Conservation (phyloP, 1,140 invertebrate genomes). For the Melanaphis sacchari region DNA sequence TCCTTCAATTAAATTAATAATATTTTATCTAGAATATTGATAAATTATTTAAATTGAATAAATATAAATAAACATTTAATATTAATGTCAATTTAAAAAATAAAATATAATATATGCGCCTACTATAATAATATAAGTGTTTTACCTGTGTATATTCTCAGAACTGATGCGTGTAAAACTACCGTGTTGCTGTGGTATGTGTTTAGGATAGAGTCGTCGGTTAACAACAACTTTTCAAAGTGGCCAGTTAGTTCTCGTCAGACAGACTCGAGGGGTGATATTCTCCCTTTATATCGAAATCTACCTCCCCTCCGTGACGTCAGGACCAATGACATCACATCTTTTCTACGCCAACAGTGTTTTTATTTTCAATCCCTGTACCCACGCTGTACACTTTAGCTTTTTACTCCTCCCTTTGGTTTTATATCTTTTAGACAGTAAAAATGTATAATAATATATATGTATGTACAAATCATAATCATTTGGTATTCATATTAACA, state of each 20-base stretch:
- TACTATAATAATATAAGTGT: background rate
- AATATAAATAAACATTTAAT: background rate
- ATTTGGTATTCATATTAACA: background rate
- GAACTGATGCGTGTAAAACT: background rate
- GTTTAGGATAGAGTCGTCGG: constrained; percentile 41
- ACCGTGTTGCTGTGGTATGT: constrained; percentile 10
- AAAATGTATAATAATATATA: too few relatives aligned
- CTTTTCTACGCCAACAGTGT: constrained; percentile 26
- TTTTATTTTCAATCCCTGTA: constrained; percentile 44
- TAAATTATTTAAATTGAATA: background rate
- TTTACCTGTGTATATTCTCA: constrained; percentile 25
- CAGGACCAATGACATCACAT: constrained; percentile 52
- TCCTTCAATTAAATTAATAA: background rate
- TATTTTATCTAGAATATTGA: background rate
- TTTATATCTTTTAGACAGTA: background rate
- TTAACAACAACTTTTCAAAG: constrained; percentile 56
- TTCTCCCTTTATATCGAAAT: constrained; percentile 48
- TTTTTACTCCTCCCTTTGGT: background rate
- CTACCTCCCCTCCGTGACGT: constrained; percentile 45
- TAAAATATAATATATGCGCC: background rate
- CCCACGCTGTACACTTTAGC: background rate
- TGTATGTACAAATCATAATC: background rate
- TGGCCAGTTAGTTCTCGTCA: constrained; percentile 47
- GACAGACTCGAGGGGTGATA: constrained; percentile 46
- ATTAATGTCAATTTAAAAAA: background rate